Base-by-base conservation (phyloP, 2,888 invertebrate genomes). In the Drosophila maculinotata region DNA sequence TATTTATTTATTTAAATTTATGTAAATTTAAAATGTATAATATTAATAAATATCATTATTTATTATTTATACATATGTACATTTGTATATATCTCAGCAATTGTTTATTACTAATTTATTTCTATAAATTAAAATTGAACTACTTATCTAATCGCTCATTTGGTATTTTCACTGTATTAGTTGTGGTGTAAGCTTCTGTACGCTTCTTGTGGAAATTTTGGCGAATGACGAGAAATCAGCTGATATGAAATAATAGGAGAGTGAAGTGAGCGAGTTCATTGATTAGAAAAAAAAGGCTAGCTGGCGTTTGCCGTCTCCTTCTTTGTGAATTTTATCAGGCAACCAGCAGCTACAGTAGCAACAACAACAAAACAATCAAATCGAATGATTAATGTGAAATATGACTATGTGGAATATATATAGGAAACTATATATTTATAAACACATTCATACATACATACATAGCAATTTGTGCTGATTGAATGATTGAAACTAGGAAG, bases 281-380 rank as follows among this genome's bases (percentile, higher is more conserved):
- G 87, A 81, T 87, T 81, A 69, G 63, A 81, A 67, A 48, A 39
- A n/a, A 67, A 59, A 59, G 60, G 56, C 35, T 62, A 86, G 69
- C 82, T 87, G 83, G 60, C 66, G 63, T 56, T 84, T 20, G 58
- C 60, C 59, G 60, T 64, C 81, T 81, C 59, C 62, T 75, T 48
- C 69, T 76, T 71, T 67, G 73, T 58, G 26, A 63, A 39, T 59
- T 52, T 72, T 74, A 67, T 76, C 63, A 59, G 15, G 17, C 17
- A 23, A 58, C 35, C 39, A 42, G 45, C 60, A 71, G 59, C 33
- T 8, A 38, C 60, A 66, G 33, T 38, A 56, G 45, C 62, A 67
- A 54, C 57, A 68, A 73, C 23, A 63, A 49, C 31, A 59, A 51
- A n/a, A 48, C n/a, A n/a, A n/a, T n/a, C n/a, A n/a, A n/a, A n/a